Evolutionary conservation across 2,797 vertebrate species (phyloP).

Genomic region (Thaleichthys pacificus): DNA sequence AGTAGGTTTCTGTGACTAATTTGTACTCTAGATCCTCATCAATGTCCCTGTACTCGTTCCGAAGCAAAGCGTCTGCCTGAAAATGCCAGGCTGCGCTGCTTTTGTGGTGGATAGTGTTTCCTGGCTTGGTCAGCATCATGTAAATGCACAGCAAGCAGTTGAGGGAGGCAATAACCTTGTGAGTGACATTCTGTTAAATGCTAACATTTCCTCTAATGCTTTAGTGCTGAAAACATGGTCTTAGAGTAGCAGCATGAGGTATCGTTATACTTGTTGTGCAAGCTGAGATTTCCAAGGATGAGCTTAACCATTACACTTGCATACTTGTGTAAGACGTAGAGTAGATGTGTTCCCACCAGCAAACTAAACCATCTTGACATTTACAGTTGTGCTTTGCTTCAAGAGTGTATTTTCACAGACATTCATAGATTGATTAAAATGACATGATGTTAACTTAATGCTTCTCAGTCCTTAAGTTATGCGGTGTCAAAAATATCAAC

Average conservation of each 20-base stretch:
- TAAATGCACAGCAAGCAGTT: constrained; percentile 72
- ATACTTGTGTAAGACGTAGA: constrained; percentile 30
- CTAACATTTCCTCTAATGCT: constrained; percentile 71
- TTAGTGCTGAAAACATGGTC: constrained; percentile 56
- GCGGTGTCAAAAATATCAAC: too few species aligned
- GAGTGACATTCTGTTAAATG: constrained; percentile 77
- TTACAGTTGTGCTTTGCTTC: constrained; percentile 18
- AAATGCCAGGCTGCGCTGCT: constrained; percentile 61
- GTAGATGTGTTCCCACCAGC: constrained; percentile 24
- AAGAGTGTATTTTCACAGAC: constrained; percentile 11
- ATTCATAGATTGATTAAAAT: neutral
- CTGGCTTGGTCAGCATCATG: constrained; percentile 77
- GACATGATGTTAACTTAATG: constrained; percentile 10
- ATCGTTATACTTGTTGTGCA: constrained; percentile 58
- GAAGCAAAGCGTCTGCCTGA: constrained; percentile 51
- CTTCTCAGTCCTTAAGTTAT: neutral
- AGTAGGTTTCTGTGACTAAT: constrained; percentile 64
- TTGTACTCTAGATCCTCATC: constrained; percentile 65
- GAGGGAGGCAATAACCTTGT: constrained; percentile 74
- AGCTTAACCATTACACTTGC: constrained; percentile 39
- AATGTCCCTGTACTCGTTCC: constrained; percentile 61
- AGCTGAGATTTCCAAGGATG: constrained; percentile 41
- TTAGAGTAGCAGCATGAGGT: constrained; percentile 45
- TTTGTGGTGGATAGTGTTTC: constrained; percentile 75
- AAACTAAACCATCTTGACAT: constrained; percentile 37